Base-by-base conservation (phyloP, 2,113 vertebrate genomes). In the Zeus faber region DNA sequence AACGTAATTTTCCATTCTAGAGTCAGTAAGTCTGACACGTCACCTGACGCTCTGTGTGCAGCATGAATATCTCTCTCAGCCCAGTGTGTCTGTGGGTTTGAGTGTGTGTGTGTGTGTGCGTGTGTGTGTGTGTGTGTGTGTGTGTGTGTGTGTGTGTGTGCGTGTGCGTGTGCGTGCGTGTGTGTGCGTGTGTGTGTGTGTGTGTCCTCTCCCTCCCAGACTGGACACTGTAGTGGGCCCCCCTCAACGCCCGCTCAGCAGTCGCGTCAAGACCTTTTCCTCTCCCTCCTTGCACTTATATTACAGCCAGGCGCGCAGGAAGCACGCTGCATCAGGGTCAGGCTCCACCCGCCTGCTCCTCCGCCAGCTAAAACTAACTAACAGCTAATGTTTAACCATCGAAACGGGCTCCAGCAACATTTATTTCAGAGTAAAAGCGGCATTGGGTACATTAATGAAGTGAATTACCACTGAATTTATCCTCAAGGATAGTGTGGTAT, bases 141-240 rank as follows among this genome's bases (percentile, higher is more conserved):
- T 59, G 14, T n/a, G 7, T 16, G 33, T n/a, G 23, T 4, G 16
- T 20, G 8, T 10, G 23, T 3, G 25, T 33, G 20, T 31, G n/a
- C n/a, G n/a, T n/a, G n/a, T 47, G 2, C 59, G 21, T 69, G 7
- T 58, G 21, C 44, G 5, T 18, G 26, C 40, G 23, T 69, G 11
- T 74, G 67, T 43, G 49, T 51, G 16, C 57, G 1, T 63, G 41
- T 65, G 43, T 67, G 35, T 67, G 37, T 31, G 49, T 29, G 31
- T 67, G 4, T 69, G 50, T 80, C 25, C 65, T 6, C 41, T 50
- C 18, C 6, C 63, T 72, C 76, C 58, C 81, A 91, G 90, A 87
- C 80, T 91, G 73, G 87, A 90, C 66, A 81, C 81, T 65, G 84
- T 90, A 76, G 90, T 90, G 61, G 89, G 88, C 76, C 87, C 87